phyloP scores from a whole-genome alignment of 2,797 vertebrate species.

The Cirrhinus mrigala region DNA sequence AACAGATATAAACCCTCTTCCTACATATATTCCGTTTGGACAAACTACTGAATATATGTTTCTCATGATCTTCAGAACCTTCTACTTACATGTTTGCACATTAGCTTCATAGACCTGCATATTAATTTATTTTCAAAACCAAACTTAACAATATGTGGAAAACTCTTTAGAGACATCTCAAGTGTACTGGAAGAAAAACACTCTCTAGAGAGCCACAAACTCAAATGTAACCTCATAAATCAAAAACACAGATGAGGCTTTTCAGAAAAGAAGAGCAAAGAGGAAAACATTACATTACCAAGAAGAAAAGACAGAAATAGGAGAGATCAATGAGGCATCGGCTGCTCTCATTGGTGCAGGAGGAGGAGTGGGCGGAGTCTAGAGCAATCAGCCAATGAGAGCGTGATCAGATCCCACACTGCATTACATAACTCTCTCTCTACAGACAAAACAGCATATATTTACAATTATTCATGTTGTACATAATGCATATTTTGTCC shows the following conservation, averaged over 20 bases:
- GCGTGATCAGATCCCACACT: not conserved
- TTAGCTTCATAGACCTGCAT: not conserved
- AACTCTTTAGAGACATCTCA: not conserved
- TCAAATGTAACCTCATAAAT: not conserved
- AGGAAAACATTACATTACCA: not conserved
- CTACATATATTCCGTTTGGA: not conserved
- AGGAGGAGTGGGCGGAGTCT: not conserved
- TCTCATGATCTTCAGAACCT: not conserved
- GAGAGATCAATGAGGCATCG: not conserved
- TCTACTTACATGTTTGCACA: not conserved
- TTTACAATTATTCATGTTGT: no score
- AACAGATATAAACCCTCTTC: no score
- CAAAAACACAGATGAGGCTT: not conserved
- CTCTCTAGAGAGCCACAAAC: not conserved
- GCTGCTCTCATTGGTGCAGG: not conserved
- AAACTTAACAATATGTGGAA: not conserved
- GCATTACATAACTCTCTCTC: not conserved
- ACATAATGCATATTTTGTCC: no score
- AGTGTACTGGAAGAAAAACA: not conserved
- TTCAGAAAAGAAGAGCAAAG: not conserved
- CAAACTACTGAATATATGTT: no score
- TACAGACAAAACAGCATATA: no score
- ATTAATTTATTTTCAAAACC: not conserved
- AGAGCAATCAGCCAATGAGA: not conserved
- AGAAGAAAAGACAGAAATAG: not conserved